Evolutionary conservation across 2,888 invertebrate species (phyloP).

Genomic region (Chrysolina haemoptera): DNA sequence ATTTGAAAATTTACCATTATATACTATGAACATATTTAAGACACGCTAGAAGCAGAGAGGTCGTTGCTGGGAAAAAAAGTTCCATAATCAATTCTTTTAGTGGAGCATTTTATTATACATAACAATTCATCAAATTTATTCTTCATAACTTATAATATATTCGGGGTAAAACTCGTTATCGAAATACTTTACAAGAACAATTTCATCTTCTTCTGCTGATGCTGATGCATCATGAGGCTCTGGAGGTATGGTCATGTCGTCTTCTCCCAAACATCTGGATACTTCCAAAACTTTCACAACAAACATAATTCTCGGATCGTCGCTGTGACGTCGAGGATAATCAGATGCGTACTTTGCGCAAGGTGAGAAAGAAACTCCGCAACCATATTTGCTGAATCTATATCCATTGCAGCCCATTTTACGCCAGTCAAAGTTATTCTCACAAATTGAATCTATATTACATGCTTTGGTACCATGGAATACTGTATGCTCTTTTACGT

Average conservation of each 20-base stretch:
- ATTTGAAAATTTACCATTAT: too few relatives aligned
- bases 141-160: slow-evolving; percentile 1
- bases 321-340: slow-evolving; percentile 3
- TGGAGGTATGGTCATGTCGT: slow-evolving; percentile 8
- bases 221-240: slow-evolving; percentile 1
- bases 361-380: slow-evolving; percentile 12
- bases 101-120: too few relatives aligned
- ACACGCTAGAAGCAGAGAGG: too few relatives aligned
- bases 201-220: background rate
- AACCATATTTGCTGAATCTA: slow-evolving; percentile 9
- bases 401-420: background rate
- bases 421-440: slow-evolving; percentile 14
- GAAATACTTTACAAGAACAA: slow-evolving; percentile 12
- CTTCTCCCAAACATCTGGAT: slow-evolving; percentile 2
- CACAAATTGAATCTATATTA: slow-evolving; percentile 11
- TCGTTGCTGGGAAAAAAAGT: too few relatives aligned
- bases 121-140: too few relatives aligned
- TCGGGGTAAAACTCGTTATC: slow-evolving; percentile 15
- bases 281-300: slow-evolving; percentile 15
- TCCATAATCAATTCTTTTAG: too few relatives aligned
- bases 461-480: slow-evolving; percentile 6
- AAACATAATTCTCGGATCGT: background rate
- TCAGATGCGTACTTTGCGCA: slow-evolving; percentile 2
- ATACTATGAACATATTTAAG: too few relatives aligned
- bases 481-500: background rate